These are phyloP conservation scores for Ophioninae sp. DNA, from an alignment of 2,888 invertebrate species.

Conservation along the genomic window DNA sequence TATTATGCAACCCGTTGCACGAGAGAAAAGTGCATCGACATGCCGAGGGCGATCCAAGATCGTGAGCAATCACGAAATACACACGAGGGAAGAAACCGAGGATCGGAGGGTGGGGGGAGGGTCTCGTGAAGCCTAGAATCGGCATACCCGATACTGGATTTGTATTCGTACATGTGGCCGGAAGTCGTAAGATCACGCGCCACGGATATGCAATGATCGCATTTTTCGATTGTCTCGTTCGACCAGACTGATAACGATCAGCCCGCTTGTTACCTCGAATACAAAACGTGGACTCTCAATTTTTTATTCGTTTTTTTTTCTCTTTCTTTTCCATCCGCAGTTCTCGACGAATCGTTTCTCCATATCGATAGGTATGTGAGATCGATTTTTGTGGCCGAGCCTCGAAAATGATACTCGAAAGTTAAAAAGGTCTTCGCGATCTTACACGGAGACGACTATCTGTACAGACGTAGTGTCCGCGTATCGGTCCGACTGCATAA, in stretches of 20 bases:
- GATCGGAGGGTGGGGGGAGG: conserved; percentile 52
- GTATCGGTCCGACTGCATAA: conserved; percentile 9
- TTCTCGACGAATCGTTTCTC: neutral
- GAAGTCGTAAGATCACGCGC: conserved; percentile 51
- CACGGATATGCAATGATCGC: conserved; percentile 16
- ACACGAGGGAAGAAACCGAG: neutral
- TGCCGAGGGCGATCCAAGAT: conserved; percentile 1
- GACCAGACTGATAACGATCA: conserved; percentile 56
- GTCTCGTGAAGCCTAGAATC: conserved; percentile 66
- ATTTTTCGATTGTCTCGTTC: conserved; percentile 36
- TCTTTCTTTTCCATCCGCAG: neutral
- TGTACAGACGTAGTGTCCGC: conserved; percentile 3
- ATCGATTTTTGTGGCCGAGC: conserved; percentile 26
- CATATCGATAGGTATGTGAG: neutral
- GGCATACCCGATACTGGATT: conserved; percentile 63
- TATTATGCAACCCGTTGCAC: conserved; percentile 14
- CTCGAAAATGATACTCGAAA: conserved; percentile 24
- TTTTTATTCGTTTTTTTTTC: conserved; percentile 25
- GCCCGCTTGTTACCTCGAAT: conserved; percentile 59
- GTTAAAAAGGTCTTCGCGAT: conserved; percentile 27
- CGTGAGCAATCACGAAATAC: neutral
- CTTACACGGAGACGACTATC: conserved; percentile 24
- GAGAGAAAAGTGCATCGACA: conserved; percentile 16
- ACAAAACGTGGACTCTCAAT: conserved; percentile 16
- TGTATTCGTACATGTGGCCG: conserved; percentile 64